A percentile compares a stretch with the other conserved stretches of the same genome.
Conservation (phyloP, 2,888 invertebrate genomes). For the Leucania comma region DNA sequence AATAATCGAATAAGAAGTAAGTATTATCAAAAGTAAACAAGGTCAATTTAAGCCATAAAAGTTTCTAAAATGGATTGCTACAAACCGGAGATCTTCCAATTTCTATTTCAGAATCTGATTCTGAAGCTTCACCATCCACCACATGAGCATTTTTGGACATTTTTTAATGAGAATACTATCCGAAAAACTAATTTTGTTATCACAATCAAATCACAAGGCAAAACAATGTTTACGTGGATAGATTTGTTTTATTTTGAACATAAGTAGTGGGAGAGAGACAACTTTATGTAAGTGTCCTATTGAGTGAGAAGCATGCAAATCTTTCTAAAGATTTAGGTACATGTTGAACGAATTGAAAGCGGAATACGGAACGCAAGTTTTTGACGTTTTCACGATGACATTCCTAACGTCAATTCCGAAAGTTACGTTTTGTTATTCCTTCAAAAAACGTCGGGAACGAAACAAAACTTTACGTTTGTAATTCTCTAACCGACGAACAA, state of each 20-base stretch:
- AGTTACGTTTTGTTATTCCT: not conserved
- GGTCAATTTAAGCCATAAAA: not conserved
- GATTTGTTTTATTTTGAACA: slow-evolving; percentile 18
- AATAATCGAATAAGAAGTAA: not conserved
- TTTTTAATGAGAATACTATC: slow-evolving; percentile 27
- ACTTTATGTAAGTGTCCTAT: too few relatives aligned
- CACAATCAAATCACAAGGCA: not conserved
- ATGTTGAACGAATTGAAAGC: too few relatives aligned
- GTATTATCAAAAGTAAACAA: not conserved
- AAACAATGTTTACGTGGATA: slow-evolving; percentile 34
- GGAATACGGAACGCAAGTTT: not conserved
- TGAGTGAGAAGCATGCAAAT: not conserved
- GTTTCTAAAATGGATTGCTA: slow-evolving; percentile 6
- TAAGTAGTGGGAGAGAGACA: not conserved
- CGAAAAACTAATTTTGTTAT: not conserved
- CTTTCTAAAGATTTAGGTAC: not conserved
- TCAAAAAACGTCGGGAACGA: too few relatives aligned
- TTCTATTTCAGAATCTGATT: slow-evolving; percentile 86
- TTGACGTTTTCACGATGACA: not conserved
- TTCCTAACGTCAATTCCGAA: not conserved
- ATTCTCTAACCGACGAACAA: too few relatives aligned
- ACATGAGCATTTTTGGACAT: slow-evolving; percentile 83
- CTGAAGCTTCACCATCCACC: slow-evolving; percentile 86
- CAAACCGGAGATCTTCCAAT: slow-evolving; percentile 81
- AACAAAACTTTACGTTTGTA: too few relatives aligned